These are phyloP conservation scores for Tarsius wallacei DNA, from an alignment of 2,797 vertebrate species.

Conservation along the genomic window DNA sequence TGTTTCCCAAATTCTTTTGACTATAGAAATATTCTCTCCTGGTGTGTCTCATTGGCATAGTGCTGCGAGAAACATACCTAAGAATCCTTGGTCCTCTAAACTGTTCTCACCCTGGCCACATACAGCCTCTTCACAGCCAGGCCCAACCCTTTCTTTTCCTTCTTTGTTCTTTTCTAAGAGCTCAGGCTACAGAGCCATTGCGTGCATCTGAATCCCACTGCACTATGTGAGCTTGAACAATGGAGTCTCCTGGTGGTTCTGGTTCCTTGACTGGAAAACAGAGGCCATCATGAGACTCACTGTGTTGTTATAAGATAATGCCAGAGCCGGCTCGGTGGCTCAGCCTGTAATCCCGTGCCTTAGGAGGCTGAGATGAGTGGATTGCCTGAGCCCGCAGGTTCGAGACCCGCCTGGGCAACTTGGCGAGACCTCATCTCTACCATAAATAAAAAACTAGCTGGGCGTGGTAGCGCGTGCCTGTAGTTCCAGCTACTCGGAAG, in stretches of 20 bases:
- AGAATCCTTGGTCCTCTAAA: not conserved
- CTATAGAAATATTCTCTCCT: not conserved
- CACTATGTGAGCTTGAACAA: too few relatives aligned
- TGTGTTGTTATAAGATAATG: not conserved
- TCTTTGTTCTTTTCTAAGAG: not conserved
- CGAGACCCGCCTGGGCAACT: too few relatives aligned
- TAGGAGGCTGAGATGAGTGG: too few relatives aligned
- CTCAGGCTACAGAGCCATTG: fast-evolving
- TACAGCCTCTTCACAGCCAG: not conserved
- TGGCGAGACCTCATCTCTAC: too few relatives aligned
- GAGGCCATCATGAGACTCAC: not conserved
- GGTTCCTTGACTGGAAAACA: not conserved
- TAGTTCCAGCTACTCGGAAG: too few relatives aligned
- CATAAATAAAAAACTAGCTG: too few relatives aligned
- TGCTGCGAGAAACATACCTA: not conserved
- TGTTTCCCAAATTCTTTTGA: not conserved
- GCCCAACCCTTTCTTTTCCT: not conserved
- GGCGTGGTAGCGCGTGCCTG: too few relatives aligned
- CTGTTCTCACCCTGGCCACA: not conserved
- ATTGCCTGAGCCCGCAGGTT: too few relatives aligned
- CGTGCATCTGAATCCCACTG: not conserved
- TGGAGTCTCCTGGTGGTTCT: fast-evolving
- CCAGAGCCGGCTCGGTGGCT: too few relatives aligned
- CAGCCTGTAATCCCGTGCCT: too few relatives aligned
- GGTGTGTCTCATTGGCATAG: not conserved